These are phyloP conservation scores for Eriocheir sinensis DNA, from an alignment of 1,140 invertebrate species.

Conservation along the genomic window DNA sequence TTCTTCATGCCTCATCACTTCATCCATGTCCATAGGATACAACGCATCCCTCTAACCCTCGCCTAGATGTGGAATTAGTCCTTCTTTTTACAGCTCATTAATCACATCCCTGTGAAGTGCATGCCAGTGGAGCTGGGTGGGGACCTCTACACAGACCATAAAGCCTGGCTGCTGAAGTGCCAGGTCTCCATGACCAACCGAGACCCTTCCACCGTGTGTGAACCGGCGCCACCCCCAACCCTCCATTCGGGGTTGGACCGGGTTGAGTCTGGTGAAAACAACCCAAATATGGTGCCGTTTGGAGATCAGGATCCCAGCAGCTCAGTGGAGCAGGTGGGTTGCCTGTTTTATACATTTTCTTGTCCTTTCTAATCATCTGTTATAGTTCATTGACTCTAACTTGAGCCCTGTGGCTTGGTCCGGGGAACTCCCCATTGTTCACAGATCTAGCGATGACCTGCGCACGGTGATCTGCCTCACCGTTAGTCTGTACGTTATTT, in stretches of 20 bases:
- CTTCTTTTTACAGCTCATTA: conserved; percentile 77
- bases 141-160: conserved; percentile 92
- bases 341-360: no score
- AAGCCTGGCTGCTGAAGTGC: conserved; percentile 92
- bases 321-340: conserved; percentile 50
- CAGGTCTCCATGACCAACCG: conserved; percentile 86
- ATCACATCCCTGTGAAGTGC: conserved; percentile 86
- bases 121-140: conserved; percentile 94
- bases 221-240: conserved; percentile 56
- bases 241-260: conserved; percentile 36
- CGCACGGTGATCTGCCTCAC: no score
- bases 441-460: no score
- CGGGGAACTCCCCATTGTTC: no score
- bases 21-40: no score
- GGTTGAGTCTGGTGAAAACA: conserved; percentile 8
- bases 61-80: conserved; percentile 78
- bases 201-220: conserved; percentile 71
- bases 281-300: conserved; percentile 47
- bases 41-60: no score
- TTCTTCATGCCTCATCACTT: no score
- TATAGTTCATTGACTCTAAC: no score
- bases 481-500: no score
- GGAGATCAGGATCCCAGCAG: conserved; percentile 63
- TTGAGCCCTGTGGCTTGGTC: no score
- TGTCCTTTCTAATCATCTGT: no score